Evolutionary conservation across 2,888 invertebrate genomes (phyloP), one percentile per base, ranked within the genome.

Genomic region (Corbicula japonica): DNA sequence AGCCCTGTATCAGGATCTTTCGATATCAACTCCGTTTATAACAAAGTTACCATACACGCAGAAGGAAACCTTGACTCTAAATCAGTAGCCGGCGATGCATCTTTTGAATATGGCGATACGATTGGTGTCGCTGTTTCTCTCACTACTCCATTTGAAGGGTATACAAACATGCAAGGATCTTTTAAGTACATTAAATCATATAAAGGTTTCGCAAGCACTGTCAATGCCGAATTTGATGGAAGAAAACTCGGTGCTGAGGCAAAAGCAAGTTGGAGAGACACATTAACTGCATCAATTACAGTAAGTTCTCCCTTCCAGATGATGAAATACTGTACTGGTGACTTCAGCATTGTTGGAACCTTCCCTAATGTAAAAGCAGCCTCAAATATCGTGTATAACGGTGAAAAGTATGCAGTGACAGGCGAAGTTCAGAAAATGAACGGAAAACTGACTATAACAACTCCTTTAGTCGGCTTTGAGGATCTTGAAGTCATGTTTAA

Each of bases 381-480:
- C 26, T 30, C 66, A 15, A 44, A 18, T 18, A n/a, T 73, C 12
- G 23, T 18, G 28, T 26, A 56, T 34, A 23, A 46, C 10, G 34
- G 46, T 12, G 21, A 73, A 28, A 46, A 48, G 15, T 73, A 54
- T 34, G 65, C 73, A 6, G 21, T 73, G 8, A 23, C 18, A 15
- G 44, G 28, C n/a, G 63, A 63, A 23, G 30, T 63, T 32, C 18
- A 71, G 30, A 21, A 50, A 46, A 38, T 34, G 21, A 50, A 28
- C 34, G 62, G 52, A 41, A 66, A 58, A 48, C 32, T 77, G 1
- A 46, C 26, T 10, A 38, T 72, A 1, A 18, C 52, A 30, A 72
- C 77, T 28, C 77, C 77, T 41, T 28, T 68, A 10, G 8, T 28
- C 8, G 77, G 72, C 26, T 77, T 30, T 54, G 73, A 73, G 54